Conservation (phyloP, 1,140 invertebrate species). For the Hermetia illucens region DNA sequence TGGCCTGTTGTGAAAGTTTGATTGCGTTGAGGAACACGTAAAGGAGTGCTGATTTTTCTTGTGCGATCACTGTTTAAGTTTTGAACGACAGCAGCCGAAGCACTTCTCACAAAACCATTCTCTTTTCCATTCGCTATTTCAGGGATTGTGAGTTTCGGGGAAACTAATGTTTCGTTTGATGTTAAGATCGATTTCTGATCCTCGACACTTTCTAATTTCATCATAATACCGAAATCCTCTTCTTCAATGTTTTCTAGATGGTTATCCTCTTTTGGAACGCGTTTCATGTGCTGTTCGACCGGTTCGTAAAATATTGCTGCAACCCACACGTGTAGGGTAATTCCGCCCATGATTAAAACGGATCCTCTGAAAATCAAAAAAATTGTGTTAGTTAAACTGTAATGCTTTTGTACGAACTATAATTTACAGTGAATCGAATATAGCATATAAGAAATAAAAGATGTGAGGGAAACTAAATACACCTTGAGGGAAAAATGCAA, state of each 20-base stretch:
- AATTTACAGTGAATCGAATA: neutral
- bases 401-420: slow-evolving; percentile 5
- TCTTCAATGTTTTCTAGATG: slow-evolving; percentile 26
- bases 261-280: slow-evolving; percentile 31
- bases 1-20: slow-evolving; percentile 35
- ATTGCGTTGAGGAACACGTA: slow-evolving; percentile 22
- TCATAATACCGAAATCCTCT: slow-evolving; percentile 26
- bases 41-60: slow-evolving; percentile 38
- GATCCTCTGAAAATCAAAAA: slow-evolving; percentile 43
- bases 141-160: no score
- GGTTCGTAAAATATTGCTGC: slow-evolving; percentile 72
- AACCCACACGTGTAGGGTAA: slow-evolving; percentile 70
- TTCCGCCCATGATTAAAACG: slow-evolving; percentile 65
- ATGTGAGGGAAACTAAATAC: neutral
- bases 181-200: neutral
- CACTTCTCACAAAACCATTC: slow-evolving; percentile 34
- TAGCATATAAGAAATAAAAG: neutral
- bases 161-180: no score
- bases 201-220: slow-evolving; percentile 26
- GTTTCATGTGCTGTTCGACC: slow-evolving; percentile 62
- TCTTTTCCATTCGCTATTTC: slow-evolving; percentile 13
- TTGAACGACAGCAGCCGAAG: slow-evolving; percentile 34
- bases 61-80: slow-evolving; percentile 26
- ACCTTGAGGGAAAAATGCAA: neutral
- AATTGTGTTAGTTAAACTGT: slow-evolving; percentile 6